Evolutionary conservation across 2,113 vertebrate species (phyloP).

Genomic region (Xyrauchen texanus): DNA sequence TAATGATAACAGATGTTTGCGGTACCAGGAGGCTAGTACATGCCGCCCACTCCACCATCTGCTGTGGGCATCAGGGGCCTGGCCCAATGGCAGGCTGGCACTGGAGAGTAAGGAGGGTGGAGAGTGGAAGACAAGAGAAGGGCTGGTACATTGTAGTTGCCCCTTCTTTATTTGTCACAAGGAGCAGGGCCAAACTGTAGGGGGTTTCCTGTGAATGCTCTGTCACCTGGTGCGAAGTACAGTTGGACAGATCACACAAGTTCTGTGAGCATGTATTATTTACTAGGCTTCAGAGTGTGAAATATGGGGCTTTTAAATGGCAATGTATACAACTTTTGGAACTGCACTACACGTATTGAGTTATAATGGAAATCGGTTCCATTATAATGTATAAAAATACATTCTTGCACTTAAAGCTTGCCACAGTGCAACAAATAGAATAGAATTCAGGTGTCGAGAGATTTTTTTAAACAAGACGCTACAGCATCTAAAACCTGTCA

Average conservation of each 20-base stretch:
- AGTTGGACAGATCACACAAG: slow-evolving; percentile 30
- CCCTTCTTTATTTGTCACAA: slow-evolving; percentile 31
- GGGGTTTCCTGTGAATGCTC: slow-evolving; percentile 8
- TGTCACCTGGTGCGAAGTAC: slow-evolving; percentile 25
- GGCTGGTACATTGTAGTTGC: slow-evolving; percentile 42
- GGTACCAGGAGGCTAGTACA: slow-evolving; percentile 89
- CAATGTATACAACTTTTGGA: too few relatives aligned
- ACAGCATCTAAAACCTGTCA: too few relatives aligned
- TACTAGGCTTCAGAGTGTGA: background rate
- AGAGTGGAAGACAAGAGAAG: slow-evolving; percentile 40
- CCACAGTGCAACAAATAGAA: too few relatives aligned
- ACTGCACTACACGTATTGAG: too few relatives aligned
- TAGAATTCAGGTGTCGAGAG: too few relatives aligned
- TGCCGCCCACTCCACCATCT: slow-evolving; percentile 88
- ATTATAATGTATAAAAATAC: too few relatives aligned
- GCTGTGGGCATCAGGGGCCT: slow-evolving; percentile 76
- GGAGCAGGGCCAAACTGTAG: background rate
- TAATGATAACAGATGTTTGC: slow-evolving; percentile 91
- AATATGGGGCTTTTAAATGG: too few relatives aligned
- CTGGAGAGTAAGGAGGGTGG: slow-evolving; percentile 49
- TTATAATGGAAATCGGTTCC: too few relatives aligned
- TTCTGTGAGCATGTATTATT: slow-evolving; percentile 29
- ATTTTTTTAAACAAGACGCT: too few relatives aligned
- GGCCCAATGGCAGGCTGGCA: slow-evolving; percentile 54
- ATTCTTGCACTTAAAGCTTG: too few relatives aligned